phyloP scores from a whole-genome alignment of 37 sponge, comb jelly and placozoan species.

The Mnemiopsis leidyi region DNA sequence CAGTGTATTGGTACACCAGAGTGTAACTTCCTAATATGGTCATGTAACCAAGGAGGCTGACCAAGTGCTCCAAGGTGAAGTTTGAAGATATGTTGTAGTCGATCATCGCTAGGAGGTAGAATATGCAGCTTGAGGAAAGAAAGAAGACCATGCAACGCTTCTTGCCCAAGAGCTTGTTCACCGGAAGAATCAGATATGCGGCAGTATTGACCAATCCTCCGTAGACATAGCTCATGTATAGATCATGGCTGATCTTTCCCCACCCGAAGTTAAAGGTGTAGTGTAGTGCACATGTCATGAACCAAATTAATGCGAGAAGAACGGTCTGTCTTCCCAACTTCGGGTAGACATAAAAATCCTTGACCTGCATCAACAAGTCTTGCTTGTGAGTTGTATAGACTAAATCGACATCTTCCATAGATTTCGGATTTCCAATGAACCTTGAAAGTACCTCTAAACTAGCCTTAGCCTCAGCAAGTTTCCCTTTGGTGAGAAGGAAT shows the following conservation, averaged over 20 bases:
- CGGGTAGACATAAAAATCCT: constrained; percentile 1
- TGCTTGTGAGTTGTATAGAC: not conserved
- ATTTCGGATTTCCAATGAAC: not conserved
- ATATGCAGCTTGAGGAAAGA: not conserved
- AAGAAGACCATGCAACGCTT: not conserved
- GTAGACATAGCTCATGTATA: constrained; percentile 4
- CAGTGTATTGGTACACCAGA: not conserved
- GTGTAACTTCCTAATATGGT: not conserved
- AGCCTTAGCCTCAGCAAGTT: not conserved
- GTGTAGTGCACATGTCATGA: not conserved
- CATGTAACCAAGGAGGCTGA: constrained; percentile 1
- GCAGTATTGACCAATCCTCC: too few relatives aligned
- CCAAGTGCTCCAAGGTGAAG: not conserved
- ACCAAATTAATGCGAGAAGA: not conserved
- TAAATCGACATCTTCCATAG: not conserved
- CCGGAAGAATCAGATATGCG: not conserved
- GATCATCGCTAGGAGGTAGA: constrained; percentile 9
- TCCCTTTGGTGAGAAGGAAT: not conserved
- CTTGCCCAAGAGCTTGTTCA: not conserved
- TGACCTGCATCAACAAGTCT: not conserved
- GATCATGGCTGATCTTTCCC: not conserved
- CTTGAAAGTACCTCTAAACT: not conserved
- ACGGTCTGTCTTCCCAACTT: not conserved
- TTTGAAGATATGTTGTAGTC: not conserved
- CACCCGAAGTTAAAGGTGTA: constrained; percentile 33